Base-by-base conservation (phyloP, 2,797 vertebrate species). In the Dicrostonyx torquatus region DNA sequence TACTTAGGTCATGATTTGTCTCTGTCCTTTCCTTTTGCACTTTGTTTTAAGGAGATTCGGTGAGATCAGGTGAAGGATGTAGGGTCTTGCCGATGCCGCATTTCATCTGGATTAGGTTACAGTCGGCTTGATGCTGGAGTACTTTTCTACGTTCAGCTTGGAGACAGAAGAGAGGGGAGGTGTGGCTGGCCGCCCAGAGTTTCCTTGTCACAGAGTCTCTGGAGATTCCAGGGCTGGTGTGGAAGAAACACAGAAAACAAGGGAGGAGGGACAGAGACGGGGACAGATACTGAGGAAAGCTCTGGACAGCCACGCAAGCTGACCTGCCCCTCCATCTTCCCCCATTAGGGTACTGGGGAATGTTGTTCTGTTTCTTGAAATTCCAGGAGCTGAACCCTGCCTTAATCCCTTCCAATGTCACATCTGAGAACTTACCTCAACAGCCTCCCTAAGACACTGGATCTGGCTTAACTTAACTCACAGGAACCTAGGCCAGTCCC, bases 91-190 rank as follows among this genome's bases (percentile, higher is more conserved):
- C 37, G 9, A 60, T 96, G 97, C 87, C 17, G 5, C 76, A 60
- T 92, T 91, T 95, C 94, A 85, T 94, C 97, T 96, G 37, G 18
- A 93, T 97, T 82, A 24, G n/a, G 87, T 97, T 97, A 92, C 77
- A 94, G 82, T 75, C 94, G 60, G 34, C 6, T 0, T 12, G 40
- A 55, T 87, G 26, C 7, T 79, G 48, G 93, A 77, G 80, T 86
- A 37, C 86, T 90, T 96, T 96, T 50, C 94, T 93, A 83, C 84
- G 43, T 17, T n/a, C 3, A 0, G 26, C 89, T 95, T 96, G 92
- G 89, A 97, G 87, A 93, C 76, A 92, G 86, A 94, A 77, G 85
- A 95, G 93, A 95, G 90, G 95, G 88, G 75, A 73, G 89, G 43
- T 40, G 31, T 79, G 88, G 90, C 14, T 82, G 37, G 43, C 64